Conservation (phyloP, 1,140 invertebrate species). For the Drosophila kurseongensis region DNA sequence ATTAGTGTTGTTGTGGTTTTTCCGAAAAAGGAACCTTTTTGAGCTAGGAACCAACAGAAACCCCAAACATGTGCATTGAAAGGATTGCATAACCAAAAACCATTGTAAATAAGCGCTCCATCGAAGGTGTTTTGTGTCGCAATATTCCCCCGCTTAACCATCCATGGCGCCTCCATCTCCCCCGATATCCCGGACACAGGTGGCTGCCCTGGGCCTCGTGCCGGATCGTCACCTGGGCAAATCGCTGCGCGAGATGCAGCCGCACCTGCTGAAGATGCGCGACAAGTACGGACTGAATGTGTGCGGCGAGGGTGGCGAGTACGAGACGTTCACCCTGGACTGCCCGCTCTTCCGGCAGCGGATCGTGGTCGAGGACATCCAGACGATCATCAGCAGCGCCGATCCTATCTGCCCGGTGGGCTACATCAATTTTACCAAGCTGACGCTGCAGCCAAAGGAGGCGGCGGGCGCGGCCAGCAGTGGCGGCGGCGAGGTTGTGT, state of each 20-base stretch:
- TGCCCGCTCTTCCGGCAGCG: conserved; percentile 97
- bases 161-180: conserved; percentile 8
- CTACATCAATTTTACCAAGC: conserved; percentile 94
- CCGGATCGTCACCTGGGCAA: conserved; percentile 94
- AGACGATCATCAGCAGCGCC: conserved; percentile 94
- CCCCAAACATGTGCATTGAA: too few relatives aligned
- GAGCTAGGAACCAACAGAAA: too few relatives aligned
- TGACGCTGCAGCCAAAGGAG: conserved; percentile 89
- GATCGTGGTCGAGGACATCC: conserved; percentile 94
- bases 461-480: conserved; percentile 7
- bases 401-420: conserved; percentile 97
- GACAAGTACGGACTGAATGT: conserved; percentile 98
- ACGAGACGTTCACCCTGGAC: conserved; percentile 98
- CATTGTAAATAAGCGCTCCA: neutral
- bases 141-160: conserved; percentile 4
- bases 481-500: conserved; percentile 60
- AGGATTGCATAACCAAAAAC: neutral
- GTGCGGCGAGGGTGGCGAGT: conserved; percentile 99
- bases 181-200: conserved; percentile 74
- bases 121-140: neutral
- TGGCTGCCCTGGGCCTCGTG: conserved; percentile 95
- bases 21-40: too few relatives aligned
- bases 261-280: conserved; percentile 94
- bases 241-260: conserved; percentile 92
- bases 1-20: too few relatives aligned